These are phyloP conservation scores for Ctenochaetus hawaiiensis DNA, from an alignment of 2,797 vertebrate species.

Conservation along the genomic window DNA sequence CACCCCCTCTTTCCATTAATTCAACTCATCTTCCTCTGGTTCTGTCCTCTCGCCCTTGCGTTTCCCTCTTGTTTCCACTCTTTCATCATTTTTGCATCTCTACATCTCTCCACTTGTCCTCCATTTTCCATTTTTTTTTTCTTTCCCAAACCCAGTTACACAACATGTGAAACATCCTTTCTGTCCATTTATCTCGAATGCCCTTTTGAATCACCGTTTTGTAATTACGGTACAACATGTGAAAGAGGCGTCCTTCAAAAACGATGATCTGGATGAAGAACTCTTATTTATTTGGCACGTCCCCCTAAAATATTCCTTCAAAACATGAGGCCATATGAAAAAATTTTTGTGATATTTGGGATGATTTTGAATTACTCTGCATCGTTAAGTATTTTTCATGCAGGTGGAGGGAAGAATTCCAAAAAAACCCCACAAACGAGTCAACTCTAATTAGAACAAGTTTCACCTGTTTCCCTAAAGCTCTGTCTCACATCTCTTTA, in stretches of 20 bases:
- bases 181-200: neutral
- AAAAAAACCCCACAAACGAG: neutral
- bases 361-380: neutral
- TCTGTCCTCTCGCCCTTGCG: slow-evolving; percentile 46
- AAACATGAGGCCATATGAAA: neutral
- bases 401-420: neutral
- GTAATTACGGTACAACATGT: neutral
- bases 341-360: neutral
- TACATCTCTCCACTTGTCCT: slow-evolving; percentile 44
- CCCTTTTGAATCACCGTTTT: neutral
- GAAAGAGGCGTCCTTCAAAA: neutral
- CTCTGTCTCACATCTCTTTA: neutral
- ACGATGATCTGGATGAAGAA: neutral
- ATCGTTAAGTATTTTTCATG: neutral
- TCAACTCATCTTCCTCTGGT: slow-evolving; percentile 42
- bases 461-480: neutral
- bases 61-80: slow-evolving; percentile 47
- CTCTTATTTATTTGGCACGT: neutral
- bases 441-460: neutral
- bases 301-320: neutral
- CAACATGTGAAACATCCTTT: slow-evolving; percentile 17
- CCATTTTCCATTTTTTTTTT: slow-evolving; percentile 13
- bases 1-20: slow-evolving; percentile 45
- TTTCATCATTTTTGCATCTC: slow-evolving; percentile 66
- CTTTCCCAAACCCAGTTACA: slow-evolving; percentile 10